Base-by-base conservation (phyloP, 2,113 vertebrate genomes). In the Genyomyrus donnyi region DNA sequence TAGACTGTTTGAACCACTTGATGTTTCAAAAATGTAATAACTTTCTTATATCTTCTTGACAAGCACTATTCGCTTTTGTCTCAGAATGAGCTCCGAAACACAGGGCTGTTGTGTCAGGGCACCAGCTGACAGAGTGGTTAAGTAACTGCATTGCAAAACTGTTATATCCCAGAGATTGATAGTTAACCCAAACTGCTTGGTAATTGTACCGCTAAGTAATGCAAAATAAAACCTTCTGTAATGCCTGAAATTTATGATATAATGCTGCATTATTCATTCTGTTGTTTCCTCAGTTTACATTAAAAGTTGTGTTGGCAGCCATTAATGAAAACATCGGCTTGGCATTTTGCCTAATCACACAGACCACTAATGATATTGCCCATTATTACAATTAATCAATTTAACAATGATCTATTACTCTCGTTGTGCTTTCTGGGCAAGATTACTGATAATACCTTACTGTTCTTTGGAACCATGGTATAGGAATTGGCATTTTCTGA, bases 1-100 rank as follows among this genome's bases (percentile, higher is more conserved):
- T 53, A 35, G 50, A 86, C 85, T 49, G n/a, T 48, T 53, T 87
- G 27, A 87, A 87, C 85, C n/a, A 86, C 49, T 56, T 87, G 27
- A 31, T 17, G 24, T 87, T 87, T 87, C 48, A 87, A 87, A 87
- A 52, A 87, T 85, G 80, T 48, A 85, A 48, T 48, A 85, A 48
- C 35, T 39, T 80, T 42, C 74, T 39, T 39, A 80, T 80, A 52
- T 87, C 27, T 52, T 87, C 46, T n/a, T 87, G 49, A 87, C 85
- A 31, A 87, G 21, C 85, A 87, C 85, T 31, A 52, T 52, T 31
- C n/a, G 3, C 49, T 31, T 52, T 87, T 35, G 19, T 48, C 83
- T 85, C 39, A 85, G 9, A 24, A 85, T 24, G 83, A 85, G 83
- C 83, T 10, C 39, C 1, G 39, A 85, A 48, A 85, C 83, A 24